These are phyloP conservation scores for Laticauda laticaudata DNA, from an alignment of 2,113 vertebrate genomes.

Conservation along the genomic window DNA sequence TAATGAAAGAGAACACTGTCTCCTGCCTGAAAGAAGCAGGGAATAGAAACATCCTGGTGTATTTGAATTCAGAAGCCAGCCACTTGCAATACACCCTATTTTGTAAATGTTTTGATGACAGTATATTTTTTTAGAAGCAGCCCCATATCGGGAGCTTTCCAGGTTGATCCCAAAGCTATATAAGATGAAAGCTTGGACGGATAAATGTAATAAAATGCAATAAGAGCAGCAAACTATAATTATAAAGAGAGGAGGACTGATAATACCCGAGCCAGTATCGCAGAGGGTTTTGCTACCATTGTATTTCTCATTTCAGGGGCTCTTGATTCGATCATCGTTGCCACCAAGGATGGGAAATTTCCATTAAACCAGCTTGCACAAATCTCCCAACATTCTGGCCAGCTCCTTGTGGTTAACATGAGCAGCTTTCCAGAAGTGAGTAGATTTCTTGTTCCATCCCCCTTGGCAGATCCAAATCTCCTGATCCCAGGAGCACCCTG, in stretches of 20 bases:
- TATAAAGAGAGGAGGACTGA: background rate
- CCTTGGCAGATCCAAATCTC: background rate
- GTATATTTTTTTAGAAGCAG: background rate
- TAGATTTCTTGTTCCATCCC: background rate
- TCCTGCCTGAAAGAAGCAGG: background rate
- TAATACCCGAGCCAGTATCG: background rate
- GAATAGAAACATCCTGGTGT: constrained; percentile 63
- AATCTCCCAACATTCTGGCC: constrained; percentile 91
- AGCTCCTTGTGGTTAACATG: constrained; percentile 92
- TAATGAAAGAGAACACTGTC: background rate
- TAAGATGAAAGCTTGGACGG: background rate
- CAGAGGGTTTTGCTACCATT: background rate
- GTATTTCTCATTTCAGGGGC: constrained; percentile 75
- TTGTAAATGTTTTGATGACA: background rate
- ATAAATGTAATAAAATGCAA: background rate
- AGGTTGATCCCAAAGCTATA: background rate
- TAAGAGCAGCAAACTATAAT: background rate
- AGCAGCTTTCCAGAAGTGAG: constrained; percentile 90
- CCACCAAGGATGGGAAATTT: constrained; percentile 88
- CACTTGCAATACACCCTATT: constrained; percentile 51
- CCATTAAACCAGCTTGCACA: constrained; percentile 94
- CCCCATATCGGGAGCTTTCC: background rate
- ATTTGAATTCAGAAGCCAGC: constrained; percentile 76
- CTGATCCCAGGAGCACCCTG: background rate
- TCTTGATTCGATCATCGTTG: constrained; percentile 87